Evolutionary conservation across 2,113 vertebrate species (phyloP), one percentile per base, ranked within the genome.

Genomic region (Archocentrus centrarchus): DNA sequence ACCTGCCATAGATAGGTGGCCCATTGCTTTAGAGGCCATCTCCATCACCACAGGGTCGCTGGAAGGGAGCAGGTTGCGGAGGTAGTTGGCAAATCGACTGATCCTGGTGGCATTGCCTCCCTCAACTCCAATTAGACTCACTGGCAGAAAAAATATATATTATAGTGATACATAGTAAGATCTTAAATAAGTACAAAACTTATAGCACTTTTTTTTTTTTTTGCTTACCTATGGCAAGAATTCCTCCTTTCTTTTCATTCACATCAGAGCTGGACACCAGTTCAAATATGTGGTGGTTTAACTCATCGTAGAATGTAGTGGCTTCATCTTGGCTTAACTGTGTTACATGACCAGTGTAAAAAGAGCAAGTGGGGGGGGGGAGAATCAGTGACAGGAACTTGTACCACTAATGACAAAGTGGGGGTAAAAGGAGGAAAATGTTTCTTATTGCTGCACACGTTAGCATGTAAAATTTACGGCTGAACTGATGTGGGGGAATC

Each of bases 271-370:
- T 99, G 90, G 98, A 99, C 75, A 99, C 98, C 94, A 99, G 93
- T 93, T 99, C 98, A 94, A 99, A 99, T 91, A 99, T 99, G 93
- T 99, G 98, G 91, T 99, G 98, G 94, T 99, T 99, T 77, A 99
- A 93, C 90, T 99, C 98, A 94, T 99, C 98, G 0, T 99, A 99
- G 94, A 99, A 99, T 2, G 97, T 97, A 5, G 98, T 99, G 20
- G 98, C 97, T 89, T 99, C 98, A 92, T 99, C 98, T 93, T 99
- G 98, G 92, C 97, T 99, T 93, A 99, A 96, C 98, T 99, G 39
- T 86, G 85, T 30, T 24, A 79, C 9, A 87, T 68, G 58, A 81
- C 2, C 35, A 62, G 2, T 0, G 8, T 20, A 6, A 27, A 73
- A 2, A 24, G 9, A 68, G n/a, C 20, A 35, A 53, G 17, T 32